Conservation (phyloP, 1,140 invertebrate genomes). For the Polypedilum vanderplanki region DNA sequence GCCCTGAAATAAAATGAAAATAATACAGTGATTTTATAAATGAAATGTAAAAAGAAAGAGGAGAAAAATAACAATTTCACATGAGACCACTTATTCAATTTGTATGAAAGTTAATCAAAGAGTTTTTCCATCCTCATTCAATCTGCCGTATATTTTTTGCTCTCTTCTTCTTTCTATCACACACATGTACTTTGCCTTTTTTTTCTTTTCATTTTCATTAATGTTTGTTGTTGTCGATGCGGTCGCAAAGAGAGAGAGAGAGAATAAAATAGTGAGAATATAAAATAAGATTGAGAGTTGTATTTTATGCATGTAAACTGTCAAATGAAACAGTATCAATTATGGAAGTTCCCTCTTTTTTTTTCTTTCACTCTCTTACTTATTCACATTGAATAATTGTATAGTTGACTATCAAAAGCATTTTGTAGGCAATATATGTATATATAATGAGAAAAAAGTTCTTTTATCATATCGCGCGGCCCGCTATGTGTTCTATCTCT, state of each 20-base stretch:
- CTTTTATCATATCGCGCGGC: neutral
- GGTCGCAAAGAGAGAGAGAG: neutral
- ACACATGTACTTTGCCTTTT: too few species aligned
- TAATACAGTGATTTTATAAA: too few species aligned
- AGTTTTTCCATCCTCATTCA: slow-evolving; percentile 1
- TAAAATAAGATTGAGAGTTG: slow-evolving; percentile 22
- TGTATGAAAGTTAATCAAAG: slow-evolving; percentile 26
- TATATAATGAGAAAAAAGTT: neutral
- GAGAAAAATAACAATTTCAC: slow-evolving; percentile 25
- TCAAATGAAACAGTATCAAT: slow-evolving; percentile 25
- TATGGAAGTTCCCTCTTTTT: slow-evolving; percentile 11
- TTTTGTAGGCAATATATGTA: neutral
- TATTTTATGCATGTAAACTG: slow-evolving; percentile 28
- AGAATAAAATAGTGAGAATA: neutral
- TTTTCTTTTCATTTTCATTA: too few species aligned
- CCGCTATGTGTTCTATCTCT: neutral
- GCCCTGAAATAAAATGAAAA: neutral
- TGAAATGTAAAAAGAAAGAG: slow-evolving; percentile 11
- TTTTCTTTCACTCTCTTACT: neutral
- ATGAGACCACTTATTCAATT: slow-evolving; percentile 29
- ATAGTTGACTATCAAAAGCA: slow-evolving; percentile 18
- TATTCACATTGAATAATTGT: slow-evolving; percentile 19
- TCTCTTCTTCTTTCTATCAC: too few species aligned
- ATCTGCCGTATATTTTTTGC: neutral
- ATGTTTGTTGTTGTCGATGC: neutral